Percentiles rank a stretch among this genome's conserved stretches.
Conservation (phyloP, 2,797 vertebrate species). For the Schizopygopsis pylzovi region DNA sequence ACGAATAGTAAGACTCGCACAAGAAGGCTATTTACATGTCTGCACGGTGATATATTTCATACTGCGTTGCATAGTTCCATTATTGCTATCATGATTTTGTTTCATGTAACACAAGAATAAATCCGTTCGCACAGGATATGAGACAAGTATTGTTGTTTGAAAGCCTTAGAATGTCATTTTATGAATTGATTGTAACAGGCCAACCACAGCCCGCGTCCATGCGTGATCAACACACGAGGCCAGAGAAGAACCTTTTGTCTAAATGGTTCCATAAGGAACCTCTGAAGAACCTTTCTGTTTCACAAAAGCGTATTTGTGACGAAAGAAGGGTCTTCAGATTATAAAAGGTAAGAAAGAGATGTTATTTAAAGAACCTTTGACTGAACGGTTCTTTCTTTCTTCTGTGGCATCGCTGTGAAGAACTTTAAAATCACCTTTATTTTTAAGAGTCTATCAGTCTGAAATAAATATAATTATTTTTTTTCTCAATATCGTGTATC, state of each 20-base stretch:
- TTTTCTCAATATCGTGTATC: background rate
- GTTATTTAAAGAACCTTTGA: background rate
- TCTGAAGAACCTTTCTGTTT: background rate
- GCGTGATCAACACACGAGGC: background rate
- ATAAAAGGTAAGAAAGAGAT: background rate
- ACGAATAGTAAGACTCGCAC: constrained; percentile 24
- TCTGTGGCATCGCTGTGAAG: background rate
- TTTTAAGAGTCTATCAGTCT: background rate
- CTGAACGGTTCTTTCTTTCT: background rate
- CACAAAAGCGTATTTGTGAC: background rate
- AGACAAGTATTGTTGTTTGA: background rate
- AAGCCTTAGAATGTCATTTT: background rate
- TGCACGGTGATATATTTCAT: constrained; percentile 3
- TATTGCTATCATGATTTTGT: constrained; percentile 39
- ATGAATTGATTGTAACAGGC: constrained; percentile 27
- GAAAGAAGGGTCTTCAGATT: background rate
- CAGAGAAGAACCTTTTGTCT: background rate
- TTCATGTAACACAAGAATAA: constrained; percentile 32
- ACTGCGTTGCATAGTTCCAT: constrained; percentile 51
- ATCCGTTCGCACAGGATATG: constrained; percentile 10
- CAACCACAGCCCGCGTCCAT: constrained; percentile 8
- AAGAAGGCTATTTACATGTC: constrained; percentile 31
- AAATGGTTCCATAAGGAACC: background rate
- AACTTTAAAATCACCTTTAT: background rate
- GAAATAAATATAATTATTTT: constrained; percentile 16